A percentile compares a stretch with the other conserved stretches of the same genome.
Conservation (phyloP, 2,113 vertebrate species). For the Galeopterus variegatus region DNA sequence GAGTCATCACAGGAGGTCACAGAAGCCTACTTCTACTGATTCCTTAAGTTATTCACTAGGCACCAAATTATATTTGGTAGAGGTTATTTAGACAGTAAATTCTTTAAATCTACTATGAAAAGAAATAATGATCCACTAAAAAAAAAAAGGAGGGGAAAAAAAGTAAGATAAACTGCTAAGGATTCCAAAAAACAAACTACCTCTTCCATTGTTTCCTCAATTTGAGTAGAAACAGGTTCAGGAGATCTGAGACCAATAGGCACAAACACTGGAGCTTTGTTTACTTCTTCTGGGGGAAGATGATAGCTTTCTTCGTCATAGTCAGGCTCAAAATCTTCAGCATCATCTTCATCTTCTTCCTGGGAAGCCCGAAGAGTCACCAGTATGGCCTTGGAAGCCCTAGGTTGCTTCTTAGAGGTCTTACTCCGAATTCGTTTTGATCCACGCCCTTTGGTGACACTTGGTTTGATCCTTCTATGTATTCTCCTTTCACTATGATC, state of each 20-base stretch:
- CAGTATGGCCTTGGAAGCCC: conserved; percentile 89
- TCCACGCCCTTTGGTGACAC: conserved; percentile 80
- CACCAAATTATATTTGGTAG: neutral
- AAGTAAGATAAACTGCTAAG: conserved; percentile 17
- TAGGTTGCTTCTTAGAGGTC: conserved; percentile 83
- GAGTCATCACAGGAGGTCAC: neutral
- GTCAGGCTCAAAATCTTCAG: conserved; percentile 88
- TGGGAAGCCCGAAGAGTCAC: conserved; percentile 93
- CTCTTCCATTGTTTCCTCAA: conserved; percentile 96
- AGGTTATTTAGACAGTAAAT: neutral
- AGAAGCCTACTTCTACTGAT: neutral
- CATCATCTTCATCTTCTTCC: conserved; percentile 89
- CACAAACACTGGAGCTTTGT: conserved; percentile 93
- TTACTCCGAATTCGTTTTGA: conserved; percentile 81
- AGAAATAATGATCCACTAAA: conserved; percentile 23
- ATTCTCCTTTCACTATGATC: conserved; percentile 78
- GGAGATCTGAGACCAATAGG: conserved; percentile 93
- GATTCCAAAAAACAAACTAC: conserved; percentile 84
- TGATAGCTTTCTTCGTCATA: conserved; percentile 87
- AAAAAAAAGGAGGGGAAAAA: neutral
- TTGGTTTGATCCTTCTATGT: conserved; percentile 84
- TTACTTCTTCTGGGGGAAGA: conserved; percentile 90
- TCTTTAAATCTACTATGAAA: conserved; percentile 47
- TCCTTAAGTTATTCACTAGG: neutral
- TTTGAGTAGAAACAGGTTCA: conserved; percentile 89